Evolutionary conservation across 1,140 invertebrate species (phyloP).

Genomic region (Scaptodrosophila lebanonensis): DNA sequence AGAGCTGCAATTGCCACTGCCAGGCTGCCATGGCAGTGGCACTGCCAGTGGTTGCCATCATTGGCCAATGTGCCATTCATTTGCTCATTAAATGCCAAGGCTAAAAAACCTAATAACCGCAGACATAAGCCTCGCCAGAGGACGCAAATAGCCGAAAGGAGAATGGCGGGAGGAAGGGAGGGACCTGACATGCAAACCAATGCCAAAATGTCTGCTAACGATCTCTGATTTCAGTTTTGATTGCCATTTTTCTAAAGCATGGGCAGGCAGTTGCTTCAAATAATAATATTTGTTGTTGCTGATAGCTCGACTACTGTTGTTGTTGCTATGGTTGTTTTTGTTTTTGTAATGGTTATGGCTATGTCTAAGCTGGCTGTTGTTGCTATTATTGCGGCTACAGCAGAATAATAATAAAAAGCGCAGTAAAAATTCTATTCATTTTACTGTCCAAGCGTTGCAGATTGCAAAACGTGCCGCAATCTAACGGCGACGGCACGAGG

Average conservation of each 20-base stretch:
- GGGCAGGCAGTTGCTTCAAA: constrained; percentile 30
- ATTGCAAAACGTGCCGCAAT: constrained; percentile 70
- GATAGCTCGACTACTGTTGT: constrained; percentile 14
- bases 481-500: constrained; percentile 7
- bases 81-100: constrained; percentile 46
- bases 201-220: constrained; percentile 53
- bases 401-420: constrained; percentile 64
- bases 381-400: constrained; percentile 17
- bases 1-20: constrained; percentile 4
- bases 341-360: constrained; percentile 26
- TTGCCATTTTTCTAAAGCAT: constrained; percentile 44
- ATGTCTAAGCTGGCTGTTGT: constrained; percentile 19
- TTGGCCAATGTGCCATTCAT: no score
- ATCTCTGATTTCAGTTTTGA: constrained; percentile 61
- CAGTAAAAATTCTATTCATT: constrained; percentile 75
- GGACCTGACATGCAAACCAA: constrained; percentile 4
- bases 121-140: not conserved
- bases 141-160: constrained; percentile 1
- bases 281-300: constrained; percentile 67
- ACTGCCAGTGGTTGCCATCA: no score
- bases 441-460: constrained; percentile 67
- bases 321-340: constrained; percentile 7
- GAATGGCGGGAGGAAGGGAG: not conserved
- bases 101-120: constrained; percentile 23
- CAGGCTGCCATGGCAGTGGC: not conserved